Percentiles rank a stretch among this genome's conserved stretches.
Conservation (phyloP, 2,113 vertebrate genomes). For the Varanus salvator region DNA sequence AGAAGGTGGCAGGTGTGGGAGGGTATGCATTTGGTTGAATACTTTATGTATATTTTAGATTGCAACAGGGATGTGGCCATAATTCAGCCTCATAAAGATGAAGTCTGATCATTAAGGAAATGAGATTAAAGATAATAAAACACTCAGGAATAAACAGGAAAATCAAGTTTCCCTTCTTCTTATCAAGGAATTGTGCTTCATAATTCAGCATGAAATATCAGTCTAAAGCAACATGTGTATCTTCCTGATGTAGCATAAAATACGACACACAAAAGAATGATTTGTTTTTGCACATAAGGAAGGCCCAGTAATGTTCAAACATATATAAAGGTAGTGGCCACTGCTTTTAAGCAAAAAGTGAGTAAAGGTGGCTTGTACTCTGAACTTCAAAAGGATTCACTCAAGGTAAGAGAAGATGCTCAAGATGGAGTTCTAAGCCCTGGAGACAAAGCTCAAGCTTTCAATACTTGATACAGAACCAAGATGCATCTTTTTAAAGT, state of each 20-base stretch:
- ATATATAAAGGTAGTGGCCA: neutral
- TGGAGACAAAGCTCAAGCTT: conserved; percentile 21
- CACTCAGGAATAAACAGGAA: neutral
- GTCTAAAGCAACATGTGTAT: neutral
- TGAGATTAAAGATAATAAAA: neutral
- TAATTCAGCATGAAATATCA: neutral
- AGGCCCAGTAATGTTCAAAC: neutral
- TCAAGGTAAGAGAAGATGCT: neutral
- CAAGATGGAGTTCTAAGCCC: neutral
- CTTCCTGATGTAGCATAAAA: neutral
- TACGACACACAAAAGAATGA: neutral
- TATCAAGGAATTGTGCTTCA: neutral
- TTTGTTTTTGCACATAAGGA: neutral
- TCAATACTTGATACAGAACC: conserved; percentile 28
- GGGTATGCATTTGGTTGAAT: neutral
- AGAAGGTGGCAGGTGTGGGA: neutral
- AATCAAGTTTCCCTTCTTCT: conserved; percentile 12
- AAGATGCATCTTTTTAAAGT: neutral
- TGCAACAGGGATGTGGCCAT: neutral
- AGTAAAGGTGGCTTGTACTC: neutral
- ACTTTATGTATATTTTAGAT: neutral
- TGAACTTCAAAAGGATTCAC: accelerated
- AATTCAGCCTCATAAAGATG: neutral
- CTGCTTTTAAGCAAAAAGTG: neutral
- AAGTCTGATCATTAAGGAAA: neutral